Evolutionary conservation across 2,888 invertebrate genomes (phyloP).

Genomic region (Autographa gamma): DNA sequence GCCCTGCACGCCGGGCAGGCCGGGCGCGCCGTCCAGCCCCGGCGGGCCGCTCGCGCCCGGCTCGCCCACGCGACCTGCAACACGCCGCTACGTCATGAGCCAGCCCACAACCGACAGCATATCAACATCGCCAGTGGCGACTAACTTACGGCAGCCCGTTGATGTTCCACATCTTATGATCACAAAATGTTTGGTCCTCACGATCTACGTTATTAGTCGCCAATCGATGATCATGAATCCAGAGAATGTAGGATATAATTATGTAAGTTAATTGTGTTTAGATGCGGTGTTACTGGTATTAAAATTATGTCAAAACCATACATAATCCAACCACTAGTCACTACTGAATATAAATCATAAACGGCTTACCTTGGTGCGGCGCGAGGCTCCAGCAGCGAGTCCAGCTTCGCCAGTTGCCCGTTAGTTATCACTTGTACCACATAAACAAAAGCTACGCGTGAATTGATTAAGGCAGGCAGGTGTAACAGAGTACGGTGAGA

Average conservation of each 20-base stretch:
- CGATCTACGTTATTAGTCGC: background rate
- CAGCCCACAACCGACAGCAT: background rate
- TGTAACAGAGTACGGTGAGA: slow-evolving; percentile 43
- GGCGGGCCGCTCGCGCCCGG: slow-evolving; percentile 93
- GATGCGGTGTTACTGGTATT: background rate
- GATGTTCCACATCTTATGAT: background rate
- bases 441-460: slow-evolving; percentile 56
- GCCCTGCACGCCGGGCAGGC: slow-evolving; percentile 95
- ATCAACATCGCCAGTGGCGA: background rate
- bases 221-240: background rate
- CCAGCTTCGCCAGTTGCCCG: slow-evolving; percentile 22
- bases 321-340: background rate
- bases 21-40: slow-evolving; percentile 93
- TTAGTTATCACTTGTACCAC: slow-evolving; percentile 78
- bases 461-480: slow-evolving; percentile 51
- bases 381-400: background rate
- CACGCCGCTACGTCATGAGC: slow-evolving; percentile 17
- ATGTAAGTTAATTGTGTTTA: slow-evolving; percentile 1
- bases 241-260: background rate
- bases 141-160: background rate
- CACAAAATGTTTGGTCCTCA: background rate
- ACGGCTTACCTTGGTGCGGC: slow-evolving; percentile 32
- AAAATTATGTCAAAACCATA: background rate
- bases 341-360: slow-evolving; percentile 12
- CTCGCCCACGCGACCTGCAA: slow-evolving; percentile 92